These are phyloP conservation scores for Lissocephala sabroskyi DNA, from an alignment of 2,888 invertebrate genomes.

Conservation along the genomic window DNA sequence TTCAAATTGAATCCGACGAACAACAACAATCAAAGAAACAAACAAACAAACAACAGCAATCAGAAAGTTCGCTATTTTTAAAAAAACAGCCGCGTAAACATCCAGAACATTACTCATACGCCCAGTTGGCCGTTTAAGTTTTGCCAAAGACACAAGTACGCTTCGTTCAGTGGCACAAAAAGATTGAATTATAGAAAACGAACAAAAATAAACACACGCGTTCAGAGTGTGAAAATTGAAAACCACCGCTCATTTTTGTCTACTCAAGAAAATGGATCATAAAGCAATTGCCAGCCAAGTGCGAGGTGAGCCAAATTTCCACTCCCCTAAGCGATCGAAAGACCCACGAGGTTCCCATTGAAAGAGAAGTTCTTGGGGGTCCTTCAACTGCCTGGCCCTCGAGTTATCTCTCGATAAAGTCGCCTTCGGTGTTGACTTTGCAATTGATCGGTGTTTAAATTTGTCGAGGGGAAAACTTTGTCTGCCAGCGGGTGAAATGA, in stretches of 20 bases:
- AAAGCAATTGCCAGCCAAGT: slow-evolving; percentile 68
- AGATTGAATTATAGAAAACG: not conserved
- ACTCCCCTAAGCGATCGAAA: no score
- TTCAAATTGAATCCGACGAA: slow-evolving; percentile 14
- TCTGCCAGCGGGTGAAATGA: no score
- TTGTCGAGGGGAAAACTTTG: no score
- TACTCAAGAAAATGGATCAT: slow-evolving; percentile 56
- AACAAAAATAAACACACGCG: slow-evolving; percentile 4
- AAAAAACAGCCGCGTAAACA: slow-evolving; percentile 8
- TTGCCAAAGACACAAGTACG: slow-evolving; percentile 22
- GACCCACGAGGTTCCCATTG: no score
- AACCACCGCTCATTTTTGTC: slow-evolving; percentile 30
- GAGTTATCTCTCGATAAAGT: no score
- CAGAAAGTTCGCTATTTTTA: slow-evolving; percentile 4
- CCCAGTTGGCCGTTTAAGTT: slow-evolving; percentile 20
- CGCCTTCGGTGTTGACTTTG: no score
- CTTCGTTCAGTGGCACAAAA: slow-evolving; percentile 14
- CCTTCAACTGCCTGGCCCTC: no score
- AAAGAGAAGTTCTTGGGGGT: no score
- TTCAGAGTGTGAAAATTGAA: slow-evolving; percentile 8
- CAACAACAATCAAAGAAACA: slow-evolving; percentile 7
- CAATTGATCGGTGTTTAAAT: no score
- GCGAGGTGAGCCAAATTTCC: slow-evolving; percentile 69
- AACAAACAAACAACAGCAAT: slow-evolving; percentile 4
- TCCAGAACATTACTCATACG: slow-evolving; percentile 46